These are phyloP conservation scores for Physeter macrocephalus DNA, from an alignment of 2,113 vertebrate species.

Conservation along the genomic window DNA sequence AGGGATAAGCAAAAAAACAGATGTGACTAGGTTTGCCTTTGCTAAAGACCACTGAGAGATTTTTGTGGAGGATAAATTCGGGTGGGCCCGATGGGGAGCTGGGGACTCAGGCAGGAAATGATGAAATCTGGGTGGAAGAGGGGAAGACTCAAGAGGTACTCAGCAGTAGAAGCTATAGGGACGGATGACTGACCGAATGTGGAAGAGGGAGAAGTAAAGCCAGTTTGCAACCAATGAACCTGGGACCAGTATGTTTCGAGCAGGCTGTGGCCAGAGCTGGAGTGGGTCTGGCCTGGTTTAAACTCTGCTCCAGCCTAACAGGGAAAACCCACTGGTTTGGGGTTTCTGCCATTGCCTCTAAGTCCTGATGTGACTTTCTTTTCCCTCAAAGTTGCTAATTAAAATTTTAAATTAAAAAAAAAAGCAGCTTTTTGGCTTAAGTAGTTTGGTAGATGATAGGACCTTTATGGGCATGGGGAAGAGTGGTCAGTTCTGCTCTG, in stretches of 20 bases:
- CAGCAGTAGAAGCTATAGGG: background rate
- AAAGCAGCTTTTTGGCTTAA: background rate
- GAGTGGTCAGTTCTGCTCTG: background rate
- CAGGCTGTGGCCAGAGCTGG: background rate
- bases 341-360: background rate
- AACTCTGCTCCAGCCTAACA: background rate
- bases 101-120: background rate
- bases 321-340: background rate
- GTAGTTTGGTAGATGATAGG: background rate
- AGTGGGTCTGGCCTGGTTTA: background rate
- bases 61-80: background rate
- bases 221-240: background rate
- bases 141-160: background rate
- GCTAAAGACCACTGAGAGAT: background rate
- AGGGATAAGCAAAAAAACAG: background rate
- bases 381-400: background rate
- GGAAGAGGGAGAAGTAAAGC: background rate
- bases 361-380: background rate
- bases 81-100: background rate
- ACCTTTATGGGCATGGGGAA: background rate
- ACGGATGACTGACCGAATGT: background rate
- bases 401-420: too few relatives aligned
- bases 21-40: background rate
- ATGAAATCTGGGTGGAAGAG: background rate
- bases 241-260: background rate